Conservation (phyloP, 2,888 invertebrate genomes). For the Neuroscelio doddi region DNA sequence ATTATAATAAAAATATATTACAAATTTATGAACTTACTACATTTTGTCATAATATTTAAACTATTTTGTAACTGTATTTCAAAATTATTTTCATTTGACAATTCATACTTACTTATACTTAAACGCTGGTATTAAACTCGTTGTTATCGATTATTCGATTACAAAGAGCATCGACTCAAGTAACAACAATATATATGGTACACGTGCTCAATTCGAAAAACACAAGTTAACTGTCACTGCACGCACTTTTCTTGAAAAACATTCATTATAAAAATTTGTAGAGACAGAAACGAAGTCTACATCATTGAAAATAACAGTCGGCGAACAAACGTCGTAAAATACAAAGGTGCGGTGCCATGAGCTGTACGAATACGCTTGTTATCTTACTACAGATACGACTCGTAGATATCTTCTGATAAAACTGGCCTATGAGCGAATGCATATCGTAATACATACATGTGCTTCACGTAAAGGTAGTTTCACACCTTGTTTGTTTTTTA, state of each 20-base stretch:
- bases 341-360: constrained; percentile 57
- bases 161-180: neutral
- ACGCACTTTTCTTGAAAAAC: neutral
- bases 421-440: constrained; percentile 34
- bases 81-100: too few relatives aligned
- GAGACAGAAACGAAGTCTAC: neutral
- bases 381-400: constrained; percentile 61
- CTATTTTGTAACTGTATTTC: too few relatives aligned
- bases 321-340: constrained; percentile 16
- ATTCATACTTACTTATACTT: neutral
- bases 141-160: neutral
- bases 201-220: constrained; percentile 1
- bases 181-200: too few relatives aligned
- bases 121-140: neutral
- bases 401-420: constrained; percentile 64
- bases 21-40: too few relatives aligned
- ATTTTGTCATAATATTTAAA: too few relatives aligned
- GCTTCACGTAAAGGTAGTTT: constrained; percentile 35
- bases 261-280: too few relatives aligned
- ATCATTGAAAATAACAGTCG: constrained; percentile 10
- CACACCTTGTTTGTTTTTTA: too few relatives aligned
- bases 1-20: too few relatives aligned
- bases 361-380: constrained; percentile 55
- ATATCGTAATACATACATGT: constrained; percentile 19
- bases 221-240: constrained; percentile 16